Evolutionary conservation across 2,888 invertebrate genomes (phyloP).

Genomic region (Drosophila seclusa): DNA sequence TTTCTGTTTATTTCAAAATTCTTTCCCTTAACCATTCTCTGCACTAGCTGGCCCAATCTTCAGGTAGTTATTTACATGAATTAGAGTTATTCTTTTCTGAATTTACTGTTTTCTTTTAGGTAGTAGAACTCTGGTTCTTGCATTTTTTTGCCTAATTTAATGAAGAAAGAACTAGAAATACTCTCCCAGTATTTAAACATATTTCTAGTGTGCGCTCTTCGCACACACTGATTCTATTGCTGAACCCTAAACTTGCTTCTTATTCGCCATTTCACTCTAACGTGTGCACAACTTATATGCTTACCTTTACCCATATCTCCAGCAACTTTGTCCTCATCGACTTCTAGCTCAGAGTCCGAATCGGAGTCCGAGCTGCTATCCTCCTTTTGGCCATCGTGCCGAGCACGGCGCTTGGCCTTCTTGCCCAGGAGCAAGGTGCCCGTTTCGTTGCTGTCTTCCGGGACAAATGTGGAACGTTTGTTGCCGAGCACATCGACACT

Average conservation of each 20-base stretch:
- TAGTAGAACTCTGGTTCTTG: not conserved
- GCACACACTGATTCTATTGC: not conserved
- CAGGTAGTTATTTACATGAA: not conserved
- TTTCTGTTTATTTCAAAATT: not conserved
- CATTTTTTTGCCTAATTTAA: not conserved
- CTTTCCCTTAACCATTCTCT: not conserved
- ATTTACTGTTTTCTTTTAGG: not conserved
- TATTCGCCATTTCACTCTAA: not conserved
- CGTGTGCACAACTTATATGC: not conserved
- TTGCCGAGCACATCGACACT: conserved; percentile 86
- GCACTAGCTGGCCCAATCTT: not conserved
- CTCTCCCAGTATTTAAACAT: not conserved
- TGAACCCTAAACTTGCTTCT: not conserved
- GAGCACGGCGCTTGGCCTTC: conserved; percentile 82
- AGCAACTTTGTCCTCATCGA: conserved; percentile 63
- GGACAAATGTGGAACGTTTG: conserved; percentile 38
- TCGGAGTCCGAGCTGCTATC: conserved; percentile 73
- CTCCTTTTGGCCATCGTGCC: conserved; percentile 66
- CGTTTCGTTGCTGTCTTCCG: conserved; percentile 6
- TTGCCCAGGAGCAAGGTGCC: conserved; percentile 73
- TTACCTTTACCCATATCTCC: conserved; percentile 72
- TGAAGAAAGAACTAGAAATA: not conserved
- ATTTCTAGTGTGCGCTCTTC: not conserved
- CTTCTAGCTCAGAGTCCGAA: conserved; percentile 74
- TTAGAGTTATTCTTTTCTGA: not conserved